These are phyloP conservation scores for Sander lucioperca DNA, from an alignment of 2,113 vertebrate genomes.

Conservation along the genomic window DNA sequence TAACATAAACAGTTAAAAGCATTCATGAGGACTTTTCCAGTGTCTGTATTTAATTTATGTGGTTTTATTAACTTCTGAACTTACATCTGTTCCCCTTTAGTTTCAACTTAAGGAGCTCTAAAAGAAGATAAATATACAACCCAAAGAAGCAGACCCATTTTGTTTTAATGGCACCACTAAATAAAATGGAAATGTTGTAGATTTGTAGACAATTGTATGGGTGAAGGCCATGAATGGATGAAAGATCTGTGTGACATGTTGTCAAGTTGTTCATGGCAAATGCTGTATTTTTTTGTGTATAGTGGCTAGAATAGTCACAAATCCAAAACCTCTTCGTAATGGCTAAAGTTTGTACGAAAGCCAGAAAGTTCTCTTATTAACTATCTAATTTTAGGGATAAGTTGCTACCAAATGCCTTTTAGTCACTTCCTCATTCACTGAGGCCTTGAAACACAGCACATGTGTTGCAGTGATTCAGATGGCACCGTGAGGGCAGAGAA, in stretches of 20 bases:
- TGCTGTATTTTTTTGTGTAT: background rate
- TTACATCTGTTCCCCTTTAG: background rate
- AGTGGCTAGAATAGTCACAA: background rate
- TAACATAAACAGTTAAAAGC: background rate
- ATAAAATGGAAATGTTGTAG: background rate
- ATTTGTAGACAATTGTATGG: background rate
- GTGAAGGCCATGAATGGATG: background rate
- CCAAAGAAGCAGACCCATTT: background rate
- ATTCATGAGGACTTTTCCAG: background rate
- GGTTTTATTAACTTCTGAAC: background rate
- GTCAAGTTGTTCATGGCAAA: constrained; percentile 2
- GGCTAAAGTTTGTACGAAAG: background rate
- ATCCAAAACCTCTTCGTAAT: background rate
- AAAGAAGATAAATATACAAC: background rate
- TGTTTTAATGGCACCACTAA: background rate
- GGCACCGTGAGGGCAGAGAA: constrained; percentile 11
- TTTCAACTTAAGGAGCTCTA: background rate
- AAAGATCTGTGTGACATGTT: background rate
- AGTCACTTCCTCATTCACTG: background rate
- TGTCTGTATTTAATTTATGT: background rate
- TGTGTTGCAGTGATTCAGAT: constrained; percentile 17
- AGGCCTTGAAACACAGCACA: constrained; percentile 10
- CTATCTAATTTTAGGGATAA: background rate
- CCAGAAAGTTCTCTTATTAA: background rate
- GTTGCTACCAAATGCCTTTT: background rate